Conservation (phyloP, 2,888 invertebrate genomes). For the Blastobasis adustella region DNA sequence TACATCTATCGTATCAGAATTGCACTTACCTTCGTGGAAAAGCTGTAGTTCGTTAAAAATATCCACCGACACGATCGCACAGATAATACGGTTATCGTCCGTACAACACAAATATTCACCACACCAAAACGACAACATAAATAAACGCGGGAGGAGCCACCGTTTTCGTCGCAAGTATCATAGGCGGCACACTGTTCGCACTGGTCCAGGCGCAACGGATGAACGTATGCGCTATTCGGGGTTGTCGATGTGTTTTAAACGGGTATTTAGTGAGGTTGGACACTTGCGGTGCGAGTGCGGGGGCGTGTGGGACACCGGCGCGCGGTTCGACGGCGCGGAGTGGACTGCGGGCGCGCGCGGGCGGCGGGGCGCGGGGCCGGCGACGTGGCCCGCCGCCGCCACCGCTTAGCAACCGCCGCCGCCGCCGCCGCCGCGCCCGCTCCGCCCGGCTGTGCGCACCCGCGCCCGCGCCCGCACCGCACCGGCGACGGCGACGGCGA, state of each 20-base stretch:
- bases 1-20: conserved; percentile 23
- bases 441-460: conserved; percentile 51
- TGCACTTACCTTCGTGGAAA: conserved; percentile 59
- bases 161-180: conserved; percentile 40
- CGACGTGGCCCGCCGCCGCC: conserved; percentile 19
- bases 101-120: conserved; percentile 73
- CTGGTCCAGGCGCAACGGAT: conserved; percentile 60
- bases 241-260: conserved; percentile 69
- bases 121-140: conserved; percentile 74
- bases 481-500: conserved; percentile 31
- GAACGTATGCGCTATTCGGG: conserved; percentile 69
- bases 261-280: conserved; percentile 67
- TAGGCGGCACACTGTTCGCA: conserved; percentile 55
- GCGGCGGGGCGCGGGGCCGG: conserved; percentile 20
- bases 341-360: conserved; percentile 40
- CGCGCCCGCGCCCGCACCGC: conserved; percentile 38
- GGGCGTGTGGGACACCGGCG: conserved; percentile 39
- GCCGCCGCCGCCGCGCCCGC: conserved; percentile 33
- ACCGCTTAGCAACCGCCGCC: conserved; percentile 13
- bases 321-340: conserved; percentile 52
- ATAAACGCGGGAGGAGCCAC: conserved; percentile 62
- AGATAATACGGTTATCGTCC: conserved; percentile 72
- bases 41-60: conserved; percentile 59
- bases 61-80: conserved; percentile 68
- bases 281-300: conserved; percentile 46